These are phyloP conservation scores for Smithornis capensis DNA, from an alignment of 2,113 vertebrate species.

Conservation along the genomic window DNA sequence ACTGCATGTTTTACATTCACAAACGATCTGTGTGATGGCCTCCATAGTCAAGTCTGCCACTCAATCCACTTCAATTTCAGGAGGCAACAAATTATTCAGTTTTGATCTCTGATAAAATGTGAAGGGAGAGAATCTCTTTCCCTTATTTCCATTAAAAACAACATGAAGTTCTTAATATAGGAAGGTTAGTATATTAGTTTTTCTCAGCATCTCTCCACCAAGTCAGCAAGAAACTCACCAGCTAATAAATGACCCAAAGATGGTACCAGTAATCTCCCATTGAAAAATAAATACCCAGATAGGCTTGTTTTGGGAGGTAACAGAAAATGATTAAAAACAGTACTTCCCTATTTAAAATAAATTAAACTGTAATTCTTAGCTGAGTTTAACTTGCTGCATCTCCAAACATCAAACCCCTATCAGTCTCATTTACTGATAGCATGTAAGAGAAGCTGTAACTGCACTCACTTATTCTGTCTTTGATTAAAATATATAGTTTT, in stretches of 20 bases:
- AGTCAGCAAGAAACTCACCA: conserved; percentile 22
- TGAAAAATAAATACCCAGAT: conserved; percentile 39
- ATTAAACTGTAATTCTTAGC: conserved; percentile 37
- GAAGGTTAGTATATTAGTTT: conserved; percentile 7
- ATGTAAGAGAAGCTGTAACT: background rate
- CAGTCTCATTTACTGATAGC: background rate
- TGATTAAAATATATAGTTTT: background rate
- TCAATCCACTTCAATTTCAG: background rate
- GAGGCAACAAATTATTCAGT: background rate
- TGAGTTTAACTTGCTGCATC: background rate
- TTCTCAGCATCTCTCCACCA: background rate
- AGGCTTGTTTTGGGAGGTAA: background rate
- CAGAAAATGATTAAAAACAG: conserved; percentile 37
- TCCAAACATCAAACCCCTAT: background rate
- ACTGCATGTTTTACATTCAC: background rate
- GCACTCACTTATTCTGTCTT: background rate
- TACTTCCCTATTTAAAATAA: conserved; percentile 39
- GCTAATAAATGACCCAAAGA: conserved; percentile 41
- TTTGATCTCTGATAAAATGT: background rate
- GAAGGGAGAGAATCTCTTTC: background rate
- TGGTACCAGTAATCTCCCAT: background rate
- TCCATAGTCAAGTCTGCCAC: background rate
- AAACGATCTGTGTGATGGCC: background rate
- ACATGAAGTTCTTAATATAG: background rate
- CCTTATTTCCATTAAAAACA: background rate